Conservation (phyloP, 2,113 vertebrate genomes). For the Phylloscopus trochilus region DNA sequence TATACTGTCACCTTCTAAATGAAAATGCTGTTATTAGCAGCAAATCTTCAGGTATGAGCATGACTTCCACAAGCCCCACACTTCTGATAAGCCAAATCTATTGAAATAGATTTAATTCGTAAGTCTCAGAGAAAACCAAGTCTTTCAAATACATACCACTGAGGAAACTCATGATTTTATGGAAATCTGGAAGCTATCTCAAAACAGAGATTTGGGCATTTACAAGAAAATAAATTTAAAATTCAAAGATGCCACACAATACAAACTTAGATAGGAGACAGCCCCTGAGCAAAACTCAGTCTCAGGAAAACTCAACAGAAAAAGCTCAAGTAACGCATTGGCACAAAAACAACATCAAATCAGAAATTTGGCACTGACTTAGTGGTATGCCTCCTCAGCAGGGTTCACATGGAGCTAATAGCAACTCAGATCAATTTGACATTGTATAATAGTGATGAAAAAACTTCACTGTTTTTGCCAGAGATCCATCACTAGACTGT, state of each 20-base stretch:
- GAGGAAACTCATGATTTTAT: not conserved
- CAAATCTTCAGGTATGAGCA: not conserved
- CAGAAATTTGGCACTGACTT: not conserved
- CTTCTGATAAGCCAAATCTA: not conserved
- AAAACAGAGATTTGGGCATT: not conserved
- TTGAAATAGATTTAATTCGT: not conserved
- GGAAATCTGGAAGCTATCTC: not conserved
- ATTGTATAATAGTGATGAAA: not conserved
- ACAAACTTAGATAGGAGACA: not conserved
- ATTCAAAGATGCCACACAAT: not conserved
- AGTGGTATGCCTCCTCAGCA: not conserved
- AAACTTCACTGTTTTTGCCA: not conserved
- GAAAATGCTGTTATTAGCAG: conserved; percentile 5
- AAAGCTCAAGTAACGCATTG: not conserved
- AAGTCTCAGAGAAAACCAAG: not conserved
- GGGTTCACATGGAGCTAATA: not conserved
- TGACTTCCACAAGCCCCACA: conserved; percentile 2
- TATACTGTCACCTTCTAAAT: conserved; percentile 1
- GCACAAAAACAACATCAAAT: not conserved
- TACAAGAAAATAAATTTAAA: not conserved
- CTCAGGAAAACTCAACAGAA: not conserved
- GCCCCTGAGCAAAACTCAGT: not conserved
- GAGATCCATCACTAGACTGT: not conserved
- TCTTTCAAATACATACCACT: not conserved
- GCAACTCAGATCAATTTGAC: conserved; percentile 16